Evolutionary conservation across 1,140 invertebrate species (phyloP), one percentile per base, ranked within the genome.

Genomic region (Cyclina sinensis): DNA sequence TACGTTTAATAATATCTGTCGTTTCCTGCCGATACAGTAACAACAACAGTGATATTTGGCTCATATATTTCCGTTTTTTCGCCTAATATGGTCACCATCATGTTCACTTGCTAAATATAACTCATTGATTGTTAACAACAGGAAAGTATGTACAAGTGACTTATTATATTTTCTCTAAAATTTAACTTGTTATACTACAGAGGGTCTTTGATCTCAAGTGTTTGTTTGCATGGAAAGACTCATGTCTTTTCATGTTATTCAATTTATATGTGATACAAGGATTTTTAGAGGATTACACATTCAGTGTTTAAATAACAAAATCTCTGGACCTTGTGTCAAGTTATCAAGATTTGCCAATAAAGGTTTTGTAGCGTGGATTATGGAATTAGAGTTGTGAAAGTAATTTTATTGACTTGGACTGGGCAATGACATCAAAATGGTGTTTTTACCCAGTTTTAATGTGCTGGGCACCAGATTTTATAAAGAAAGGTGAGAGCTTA

Each of bases 341-440:
- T 78, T 78, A 78, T 78, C 74, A 51, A 54, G 54, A 78, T 27
- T 51, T 54, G 7, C 37, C 70, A 48, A 48, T 51, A 48, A 74
- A 48, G 43, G n/a, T 74, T 51, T 51, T n/a, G 43, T 78, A 78
- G 27, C 27, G 2, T 35, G 74, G 74, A 78, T 78, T 78, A 78
- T 51, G 74, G 46, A 51, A 51, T 78, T 78, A 76, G 73, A 30
- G 46, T 16, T 39, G 73, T 46, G n/a, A 70, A 70, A 35, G 65
- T 32, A 4, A 65, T 70, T 70, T 70, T 39, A 37, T 70, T 70
- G 65, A 70, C 65, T 4, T 70, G 65, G 9, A 4, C 14, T 70
- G 65, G 65, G 65, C 65, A 70, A 18, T 70, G 65, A 70, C 65
- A 27, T 39, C 32, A n/a, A 70, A 35, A 70, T 2, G 35, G 35